Evolutionary conservation across 2,888 invertebrate genomes (phyloP).

Genomic region (Apodemia zela): DNA sequence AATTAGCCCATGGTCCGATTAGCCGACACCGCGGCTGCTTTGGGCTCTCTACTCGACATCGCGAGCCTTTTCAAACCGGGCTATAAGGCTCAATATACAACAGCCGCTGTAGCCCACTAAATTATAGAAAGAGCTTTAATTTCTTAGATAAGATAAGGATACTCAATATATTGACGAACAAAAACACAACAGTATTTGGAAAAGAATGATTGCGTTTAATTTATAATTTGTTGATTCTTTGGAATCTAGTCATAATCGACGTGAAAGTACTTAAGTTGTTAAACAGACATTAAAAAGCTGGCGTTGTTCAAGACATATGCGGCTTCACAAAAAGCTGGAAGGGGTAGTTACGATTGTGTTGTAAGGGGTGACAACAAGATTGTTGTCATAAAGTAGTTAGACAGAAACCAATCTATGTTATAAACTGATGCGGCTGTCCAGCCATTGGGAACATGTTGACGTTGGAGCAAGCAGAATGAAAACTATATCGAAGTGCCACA

Average conservation of each 20-base stretch:
- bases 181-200: not conserved
- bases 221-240: not conserved
- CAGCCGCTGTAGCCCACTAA: conserved; percentile 17
- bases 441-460: conserved; percentile 19
- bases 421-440: conserved; percentile 21
- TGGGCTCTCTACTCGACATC: no score
- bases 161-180: not conserved
- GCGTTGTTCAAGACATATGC: no score
- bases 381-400: conserved; percentile 13
- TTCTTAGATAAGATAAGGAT: conserved; percentile 52
- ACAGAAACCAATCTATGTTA: conserved; percentile 3
- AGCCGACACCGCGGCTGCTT: conserved; percentile 11
- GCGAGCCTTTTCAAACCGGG: no score
- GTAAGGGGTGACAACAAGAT: no score
- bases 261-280: no score
- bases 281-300: no score
- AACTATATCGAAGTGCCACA: conserved; percentile 15
- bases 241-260: no score
- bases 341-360: no score
- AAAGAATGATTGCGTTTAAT: not conserved
- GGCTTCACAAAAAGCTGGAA: no score
- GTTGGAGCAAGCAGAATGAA: conserved; percentile 21
- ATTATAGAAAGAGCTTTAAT: conserved; percentile 46
- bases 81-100: no score
- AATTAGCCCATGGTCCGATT: conserved; percentile 23